Base-by-base conservation (phyloP, 2,113 vertebrate species). In the Myotis lucifugus region DNA sequence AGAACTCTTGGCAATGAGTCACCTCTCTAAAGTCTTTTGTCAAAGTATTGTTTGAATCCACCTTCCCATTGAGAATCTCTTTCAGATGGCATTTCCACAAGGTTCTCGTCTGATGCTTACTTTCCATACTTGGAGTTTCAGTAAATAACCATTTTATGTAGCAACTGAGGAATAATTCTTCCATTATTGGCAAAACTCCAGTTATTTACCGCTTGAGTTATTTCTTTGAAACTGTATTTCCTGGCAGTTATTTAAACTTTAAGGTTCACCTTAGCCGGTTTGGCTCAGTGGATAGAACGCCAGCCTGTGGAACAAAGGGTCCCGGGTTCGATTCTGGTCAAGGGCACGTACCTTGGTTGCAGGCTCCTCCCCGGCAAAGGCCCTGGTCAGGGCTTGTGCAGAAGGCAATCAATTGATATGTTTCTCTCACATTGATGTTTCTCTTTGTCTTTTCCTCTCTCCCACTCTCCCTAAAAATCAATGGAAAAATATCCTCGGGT, bases 111-210 rank as follows among this genome's bases (percentile, higher is more conserved):
- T 93, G 84, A 90, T 17, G 32, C 17, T 77, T 40, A 54, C 21
- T 88, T 96, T 46, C n/a, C 56, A 66, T 78, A 76, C 42, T 88
- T 94, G 70, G 69, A 67, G 40, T 94, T 93, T 84, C 46, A 86
- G 69, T 92, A 94, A 92, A 29, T 88, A 87, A 79, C 32, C 32
- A 78, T 74, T 88, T 78, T 85, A 69, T 64, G 34, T 21, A 88
- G 61, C 85, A 85, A 21, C 6, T 50, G 40, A 81, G 46, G 37
- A 72, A 19, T 87, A 46, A n/a, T 82, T 91, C 37, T 77, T 88
- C 8, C 8, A 32, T 96, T 54, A 67, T 1, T 79, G 72, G 21
- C 34, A 64, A 37, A 88, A 93, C 6, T 76, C 50, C 7, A 27
- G 2, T 92, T 67, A 85, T 46, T 86, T 94, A 32, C 48, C 32